These are phyloP conservation scores for Drosophila kikkawai DNA, from an alignment of 1,140 invertebrate genomes.

Conservation along the genomic window DNA sequence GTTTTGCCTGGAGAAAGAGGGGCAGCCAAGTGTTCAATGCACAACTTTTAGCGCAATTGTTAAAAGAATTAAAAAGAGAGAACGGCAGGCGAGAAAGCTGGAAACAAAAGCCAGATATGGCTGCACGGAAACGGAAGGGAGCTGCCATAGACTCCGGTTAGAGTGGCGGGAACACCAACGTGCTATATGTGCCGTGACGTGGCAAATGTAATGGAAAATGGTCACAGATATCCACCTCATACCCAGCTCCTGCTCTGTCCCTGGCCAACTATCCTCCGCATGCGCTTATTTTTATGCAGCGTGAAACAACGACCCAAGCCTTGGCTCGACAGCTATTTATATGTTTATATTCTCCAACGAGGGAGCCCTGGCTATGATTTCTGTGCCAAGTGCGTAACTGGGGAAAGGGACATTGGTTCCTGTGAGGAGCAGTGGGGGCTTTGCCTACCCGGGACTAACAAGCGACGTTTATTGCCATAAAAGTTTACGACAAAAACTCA, in stretches of 20 bases:
- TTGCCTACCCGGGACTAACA: slow-evolving; percentile 55
- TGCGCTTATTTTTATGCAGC: slow-evolving; percentile 72
- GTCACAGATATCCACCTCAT: slow-evolving; percentile 37
- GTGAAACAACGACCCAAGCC: slow-evolving; percentile 61
- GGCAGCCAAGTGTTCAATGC: slow-evolving; percentile 79
- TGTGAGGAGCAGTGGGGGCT: not conserved
- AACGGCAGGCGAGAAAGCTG: slow-evolving; percentile 20
- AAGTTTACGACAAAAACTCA: slow-evolving; percentile 83
- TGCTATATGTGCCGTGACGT: slow-evolving; percentile 78
- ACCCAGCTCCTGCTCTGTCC: not conserved
- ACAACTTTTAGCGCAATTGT: slow-evolving; percentile 82
- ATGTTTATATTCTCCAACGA: slow-evolving; percentile 65
- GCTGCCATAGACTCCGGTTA: slow-evolving; percentile 67
- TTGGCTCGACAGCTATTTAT: slow-evolving; percentile 64
- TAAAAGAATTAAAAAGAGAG: slow-evolving; percentile 75
- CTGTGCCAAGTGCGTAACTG: slow-evolving; percentile 70
- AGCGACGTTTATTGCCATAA: slow-evolving; percentile 82
- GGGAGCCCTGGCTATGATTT: slow-evolving; percentile 57
- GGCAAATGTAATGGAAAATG: slow-evolving; percentile 81
- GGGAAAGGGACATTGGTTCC: not conserved
- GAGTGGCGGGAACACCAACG: slow-evolving; percentile 40
- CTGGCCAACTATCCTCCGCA: slow-evolving; percentile 46
- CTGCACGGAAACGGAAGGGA: slow-evolving; percentile 66
- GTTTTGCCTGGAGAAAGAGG: slow-evolving; percentile 65
- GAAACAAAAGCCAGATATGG: slow-evolving; percentile 77